Conservation (phyloP, 2,888 invertebrate genomes). For the Acanthopleura granulata region DNA sequence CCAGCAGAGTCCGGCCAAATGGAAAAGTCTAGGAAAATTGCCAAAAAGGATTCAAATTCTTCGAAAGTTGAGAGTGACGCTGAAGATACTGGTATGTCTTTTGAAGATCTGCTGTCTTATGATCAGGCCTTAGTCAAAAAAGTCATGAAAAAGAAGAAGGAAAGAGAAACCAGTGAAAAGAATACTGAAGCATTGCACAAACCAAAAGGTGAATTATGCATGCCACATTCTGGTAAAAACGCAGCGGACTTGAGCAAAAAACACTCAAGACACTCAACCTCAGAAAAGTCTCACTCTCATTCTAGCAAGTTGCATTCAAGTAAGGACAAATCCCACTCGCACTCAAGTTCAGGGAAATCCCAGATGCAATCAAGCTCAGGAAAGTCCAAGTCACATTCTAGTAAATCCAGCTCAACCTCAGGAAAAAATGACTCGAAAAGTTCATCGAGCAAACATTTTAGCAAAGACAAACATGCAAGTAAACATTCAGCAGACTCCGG, state of each 20-base stretch:
- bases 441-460: no score
- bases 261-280: no score
- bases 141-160: constrained; percentile 25
- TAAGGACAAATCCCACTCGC: background rate
- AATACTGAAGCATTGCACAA: no score
- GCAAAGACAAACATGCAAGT: no score
- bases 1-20: background rate
- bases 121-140: constrained; percentile 31
- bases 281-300: no score
- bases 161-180: no score
- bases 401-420: background rate
- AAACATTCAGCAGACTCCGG: background rate
- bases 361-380: background rate
- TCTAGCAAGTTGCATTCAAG: background rate
- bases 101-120: constrained; percentile 39
- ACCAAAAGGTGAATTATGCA: no score
- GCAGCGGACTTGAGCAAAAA: no score
- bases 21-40: background rate
- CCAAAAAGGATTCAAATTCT: background rate
- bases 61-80: background rate
- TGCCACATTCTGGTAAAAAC: no score
- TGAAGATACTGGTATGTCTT: constrained; percentile 26
- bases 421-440: no score
- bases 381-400: background rate
- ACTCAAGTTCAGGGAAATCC: background rate